Conservation (phyloP, 2,797 vertebrate species). For the Eulemur mongoz region DNA sequence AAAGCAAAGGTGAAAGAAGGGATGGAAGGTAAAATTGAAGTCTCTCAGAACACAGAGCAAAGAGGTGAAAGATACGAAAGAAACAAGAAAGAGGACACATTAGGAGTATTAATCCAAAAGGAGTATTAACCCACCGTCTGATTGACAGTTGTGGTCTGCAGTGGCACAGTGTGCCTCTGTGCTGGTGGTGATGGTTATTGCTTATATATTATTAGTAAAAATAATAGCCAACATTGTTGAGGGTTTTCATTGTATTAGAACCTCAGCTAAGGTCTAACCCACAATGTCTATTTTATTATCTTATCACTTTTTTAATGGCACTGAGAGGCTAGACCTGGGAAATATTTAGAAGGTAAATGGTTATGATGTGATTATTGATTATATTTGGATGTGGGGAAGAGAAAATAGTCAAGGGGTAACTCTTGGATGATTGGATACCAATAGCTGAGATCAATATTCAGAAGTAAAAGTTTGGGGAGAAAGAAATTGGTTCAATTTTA, state of each 20-base stretch:
- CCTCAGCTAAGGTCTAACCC: not conserved
- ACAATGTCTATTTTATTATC: not conserved
- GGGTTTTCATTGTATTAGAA: not conserved
- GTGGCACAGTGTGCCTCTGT: not conserved
- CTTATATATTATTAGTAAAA: constrained; percentile 1
- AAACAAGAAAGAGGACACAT: not conserved
- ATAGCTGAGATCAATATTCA: not conserved
- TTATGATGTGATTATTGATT: not conserved
- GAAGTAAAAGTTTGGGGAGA: not conserved
- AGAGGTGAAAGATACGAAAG: not conserved
- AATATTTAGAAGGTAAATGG: not conserved
- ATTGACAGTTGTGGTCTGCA: not conserved
- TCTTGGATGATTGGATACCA: not conserved
- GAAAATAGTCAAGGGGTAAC: not conserved
- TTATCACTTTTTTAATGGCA: not conserved
- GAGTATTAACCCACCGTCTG: not conserved
- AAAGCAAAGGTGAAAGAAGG: not conserved
- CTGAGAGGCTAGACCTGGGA: not conserved
- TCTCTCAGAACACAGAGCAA: not conserved
- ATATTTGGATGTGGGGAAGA: not conserved
- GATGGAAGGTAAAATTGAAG: not conserved
- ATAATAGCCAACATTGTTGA: not conserved
- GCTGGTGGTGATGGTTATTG: not conserved
- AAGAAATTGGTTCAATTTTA: not conserved
- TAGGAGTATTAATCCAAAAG: not conserved